Conservation (phyloP, 2,888 invertebrate genomes). For the Arctia plantaginis region DNA sequence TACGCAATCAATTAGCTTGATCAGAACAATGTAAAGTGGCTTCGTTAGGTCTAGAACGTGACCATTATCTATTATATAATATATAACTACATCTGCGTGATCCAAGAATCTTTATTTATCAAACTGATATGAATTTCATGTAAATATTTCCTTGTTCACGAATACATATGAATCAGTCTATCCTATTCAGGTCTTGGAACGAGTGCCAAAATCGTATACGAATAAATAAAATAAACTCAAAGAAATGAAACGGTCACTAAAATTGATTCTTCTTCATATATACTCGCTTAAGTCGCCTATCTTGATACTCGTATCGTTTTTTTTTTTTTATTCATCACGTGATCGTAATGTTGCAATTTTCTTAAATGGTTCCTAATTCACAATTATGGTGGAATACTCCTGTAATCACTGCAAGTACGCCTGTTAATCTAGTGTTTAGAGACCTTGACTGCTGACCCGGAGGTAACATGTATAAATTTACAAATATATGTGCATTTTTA, state of each 20-base stretch:
- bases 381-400: too few relatives aligned
- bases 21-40: conserved; percentile 5
- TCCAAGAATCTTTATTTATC: conserved; percentile 12
- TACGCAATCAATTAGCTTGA: neutral
- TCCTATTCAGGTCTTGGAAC: neutral
- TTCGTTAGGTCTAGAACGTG: conserved; percentile 34
- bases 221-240: neutral
- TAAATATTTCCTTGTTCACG: conserved; percentile 22
- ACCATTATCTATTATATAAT: conserved; percentile 33
- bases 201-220: neutral
- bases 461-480: too few relatives aligned
- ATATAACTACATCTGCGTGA: conserved; percentile 8
- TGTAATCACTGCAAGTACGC: too few relatives aligned
- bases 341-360: too few relatives aligned
- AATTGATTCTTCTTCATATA: too few relatives aligned
- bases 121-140: conserved; percentile 30
- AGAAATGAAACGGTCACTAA: neutral
- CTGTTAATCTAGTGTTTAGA: too few relatives aligned
- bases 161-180: conserved; percentile 14
- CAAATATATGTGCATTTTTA: too few relatives aligned
- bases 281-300: neutral
- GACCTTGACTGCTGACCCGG: too few relatives aligned
- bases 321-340: too few relatives aligned
- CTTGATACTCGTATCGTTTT: neutral
- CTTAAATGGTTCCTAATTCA: too few relatives aligned